Evolutionary conservation across 2,888 invertebrate species (phyloP).

Genomic region (Rhingia rostrata): DNA sequence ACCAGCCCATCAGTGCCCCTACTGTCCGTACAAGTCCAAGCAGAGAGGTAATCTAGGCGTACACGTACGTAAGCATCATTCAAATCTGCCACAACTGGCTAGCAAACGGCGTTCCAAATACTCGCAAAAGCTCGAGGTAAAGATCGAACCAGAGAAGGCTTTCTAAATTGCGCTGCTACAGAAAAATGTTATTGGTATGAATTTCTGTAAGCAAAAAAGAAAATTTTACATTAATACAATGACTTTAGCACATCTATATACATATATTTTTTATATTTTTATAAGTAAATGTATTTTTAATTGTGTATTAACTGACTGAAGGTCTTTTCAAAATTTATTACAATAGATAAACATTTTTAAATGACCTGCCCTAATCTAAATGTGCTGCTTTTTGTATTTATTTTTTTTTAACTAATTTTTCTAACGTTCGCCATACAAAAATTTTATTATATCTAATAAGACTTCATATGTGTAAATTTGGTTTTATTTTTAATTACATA

Average conservation of each 20-base stretch:
- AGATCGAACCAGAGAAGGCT: conserved; percentile 73
- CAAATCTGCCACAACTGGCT: conserved; percentile 80
- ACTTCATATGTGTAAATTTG: conserved; percentile 8
- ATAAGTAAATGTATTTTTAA: conserved; percentile 29
- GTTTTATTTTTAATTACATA: not conserved
- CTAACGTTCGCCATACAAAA: conserved; percentile 42
- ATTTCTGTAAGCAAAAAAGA: conserved; percentile 18
- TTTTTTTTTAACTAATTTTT: conserved; percentile 12
- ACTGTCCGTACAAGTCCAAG: conserved; percentile 90
- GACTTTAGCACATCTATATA: conserved; percentile 18
- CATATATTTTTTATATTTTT: conserved; percentile 2
- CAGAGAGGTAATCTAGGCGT: conserved; percentile 91
- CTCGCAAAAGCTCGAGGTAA: conserved; percentile 77
- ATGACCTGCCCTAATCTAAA: conserved; percentile 11
- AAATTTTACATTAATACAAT: not conserved
- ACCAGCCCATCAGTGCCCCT: conserved; percentile 90
- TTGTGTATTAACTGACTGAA: conserved; percentile 30
- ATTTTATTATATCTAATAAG: conserved; percentile 16
- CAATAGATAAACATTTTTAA: not conserved
- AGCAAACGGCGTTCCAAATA: conserved; percentile 81
- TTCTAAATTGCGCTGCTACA: conserved; percentile 32
- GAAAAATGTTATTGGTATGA: conserved; percentile 20
- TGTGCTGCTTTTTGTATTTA: conserved; percentile 55
- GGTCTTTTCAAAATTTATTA: conserved; percentile 1
- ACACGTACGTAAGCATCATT: conserved; percentile 90